phyloP scores from a whole-genome alignment of 2,113 vertebrate species.

The Antechinus stuartii region DNA sequence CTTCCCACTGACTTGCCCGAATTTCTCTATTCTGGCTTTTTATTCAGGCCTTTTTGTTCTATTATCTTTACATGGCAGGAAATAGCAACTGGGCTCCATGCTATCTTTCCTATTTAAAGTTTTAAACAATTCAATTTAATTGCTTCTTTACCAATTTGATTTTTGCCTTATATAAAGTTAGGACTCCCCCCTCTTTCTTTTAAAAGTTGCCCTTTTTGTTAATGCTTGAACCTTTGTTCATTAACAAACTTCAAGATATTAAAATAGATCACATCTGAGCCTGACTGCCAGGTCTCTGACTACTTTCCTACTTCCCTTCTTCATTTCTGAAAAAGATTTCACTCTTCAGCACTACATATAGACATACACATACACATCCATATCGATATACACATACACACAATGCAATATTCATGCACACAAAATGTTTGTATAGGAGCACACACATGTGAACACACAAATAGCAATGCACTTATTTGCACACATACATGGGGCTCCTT shows the following conservation, averaged over 20 bases:
- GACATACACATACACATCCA: too few relatives aligned
- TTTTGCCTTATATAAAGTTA: neutral
- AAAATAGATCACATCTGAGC: neutral
- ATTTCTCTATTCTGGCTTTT: constrained; percentile 10
- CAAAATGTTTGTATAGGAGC: too few relatives aligned
- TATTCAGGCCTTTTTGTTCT: constrained; percentile 48
- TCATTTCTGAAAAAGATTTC: neutral
- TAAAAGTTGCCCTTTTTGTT: neutral
- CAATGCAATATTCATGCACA: too few relatives aligned
- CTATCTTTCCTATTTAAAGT: constrained; percentile 42
- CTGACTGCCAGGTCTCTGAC: neutral
- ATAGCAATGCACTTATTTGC: too few relatives aligned
- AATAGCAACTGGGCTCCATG: neutral
- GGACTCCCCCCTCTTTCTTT: too few relatives aligned
- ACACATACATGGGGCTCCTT: too few relatives aligned
- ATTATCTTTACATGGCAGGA: constrained; percentile 36
- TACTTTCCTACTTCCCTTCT: neutral
- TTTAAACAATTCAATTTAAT: constrained; percentile 8
- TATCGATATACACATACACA: too few relatives aligned
- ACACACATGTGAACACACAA: too few relatives aligned
- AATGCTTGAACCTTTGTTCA: neutral
- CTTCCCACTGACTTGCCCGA: constrained; percentile 62
- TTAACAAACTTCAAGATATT: neutral
- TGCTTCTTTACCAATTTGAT: constrained; percentile 38
- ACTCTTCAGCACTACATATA: neutral